A percentile compares a stretch with the other conserved stretches of the same genome.
Conservation (phyloP, 2,888 invertebrate species). For the Yponomeuta evonymella region DNA sequence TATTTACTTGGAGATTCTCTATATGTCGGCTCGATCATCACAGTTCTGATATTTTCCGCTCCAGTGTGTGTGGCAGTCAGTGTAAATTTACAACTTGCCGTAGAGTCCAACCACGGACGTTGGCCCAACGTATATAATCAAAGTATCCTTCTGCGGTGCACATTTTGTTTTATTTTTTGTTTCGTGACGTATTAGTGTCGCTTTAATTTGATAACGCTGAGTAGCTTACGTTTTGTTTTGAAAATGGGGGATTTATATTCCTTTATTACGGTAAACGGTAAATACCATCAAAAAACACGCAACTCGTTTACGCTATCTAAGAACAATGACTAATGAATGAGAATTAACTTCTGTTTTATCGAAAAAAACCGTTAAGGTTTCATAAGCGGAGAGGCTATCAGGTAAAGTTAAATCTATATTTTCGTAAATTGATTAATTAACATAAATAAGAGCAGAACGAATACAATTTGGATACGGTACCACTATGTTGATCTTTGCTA, state of each 20-base stretch:
- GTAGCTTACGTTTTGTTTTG: constrained; percentile 20
- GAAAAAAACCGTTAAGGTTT: not conserved
- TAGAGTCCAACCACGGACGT: too few relatives aligned
- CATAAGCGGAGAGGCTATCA: not conserved
- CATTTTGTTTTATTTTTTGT: constrained; percentile 21
- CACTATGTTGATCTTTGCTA: too few relatives aligned
- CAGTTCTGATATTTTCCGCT: too few relatives aligned
- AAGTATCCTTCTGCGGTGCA: not conserved
- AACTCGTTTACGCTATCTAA: not conserved
- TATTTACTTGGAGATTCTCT: too few relatives aligned
- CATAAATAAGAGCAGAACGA: too few relatives aligned
- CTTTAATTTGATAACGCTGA: constrained; percentile 46
- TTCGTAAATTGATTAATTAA: not conserved
- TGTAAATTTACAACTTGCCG: too few relatives aligned
- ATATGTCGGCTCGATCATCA: too few relatives aligned
- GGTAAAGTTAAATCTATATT: not conserved
- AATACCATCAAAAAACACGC: not conserved
- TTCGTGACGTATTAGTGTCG: constrained; percentile 61
- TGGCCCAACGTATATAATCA: too few relatives aligned
- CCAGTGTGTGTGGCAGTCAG: too few relatives aligned
- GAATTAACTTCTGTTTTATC: not conserved
- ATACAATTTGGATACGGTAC: too few relatives aligned
- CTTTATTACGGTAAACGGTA: constrained; percentile 10
- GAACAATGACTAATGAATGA: not conserved
- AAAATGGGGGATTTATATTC: constrained; percentile 12